phyloP scores from a whole-genome alignment of 2,797 vertebrate genomes.

The Rhodeus uyekii region DNA sequence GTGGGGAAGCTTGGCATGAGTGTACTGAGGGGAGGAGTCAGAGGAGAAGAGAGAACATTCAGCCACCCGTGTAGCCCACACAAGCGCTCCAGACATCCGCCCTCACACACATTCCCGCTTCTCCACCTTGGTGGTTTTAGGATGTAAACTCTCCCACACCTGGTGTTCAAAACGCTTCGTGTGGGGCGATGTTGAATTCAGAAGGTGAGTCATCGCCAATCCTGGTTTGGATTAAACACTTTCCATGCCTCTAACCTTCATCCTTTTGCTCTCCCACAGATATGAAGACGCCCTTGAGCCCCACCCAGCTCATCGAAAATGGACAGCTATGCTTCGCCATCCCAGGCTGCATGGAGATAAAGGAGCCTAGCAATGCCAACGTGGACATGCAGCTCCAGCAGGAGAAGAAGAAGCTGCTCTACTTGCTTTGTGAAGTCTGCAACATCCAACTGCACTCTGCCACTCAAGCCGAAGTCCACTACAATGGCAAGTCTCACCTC shows the following conservation, averaged over 20 bases:
- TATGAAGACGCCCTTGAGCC: constrained; percentile 80
- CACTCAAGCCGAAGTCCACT: constrained; percentile 86
- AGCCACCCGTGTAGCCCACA: constrained; percentile 42
- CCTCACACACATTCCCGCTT: neutral
- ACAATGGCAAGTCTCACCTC: constrained; percentile 86
- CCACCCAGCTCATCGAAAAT: constrained; percentile 75
- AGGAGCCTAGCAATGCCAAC: constrained; percentile 70
- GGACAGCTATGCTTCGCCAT: constrained; percentile 79
- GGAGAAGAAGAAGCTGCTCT: constrained; percentile 83
- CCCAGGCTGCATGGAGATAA: constrained; percentile 76
- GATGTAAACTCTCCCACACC: constrained; percentile 33
- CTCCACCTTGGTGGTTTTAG: constrained; percentile 19
- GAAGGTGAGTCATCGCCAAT: constrained; percentile 26
- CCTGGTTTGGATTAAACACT: constrained; percentile 8
- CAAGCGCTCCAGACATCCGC: constrained; percentile 30
- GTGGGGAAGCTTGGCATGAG: constrained; percentile 39
- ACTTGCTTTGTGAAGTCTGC: constrained; percentile 86
- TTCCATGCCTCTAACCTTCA: neutral
- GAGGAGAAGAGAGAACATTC: constrained; percentile 25
- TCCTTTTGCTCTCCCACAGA: constrained; percentile 62
- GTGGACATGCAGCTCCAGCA: constrained; percentile 65
- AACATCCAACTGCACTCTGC: constrained; percentile 88
- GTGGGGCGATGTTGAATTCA: constrained; percentile 30
- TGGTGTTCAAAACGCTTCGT: constrained; percentile 20
- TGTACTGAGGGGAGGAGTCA: constrained; percentile 30